A percentile compares a stretch with the other conserved stretches of the same genome.
These are phyloP conservation scores for Athalia circularis DNA, from an alignment of 2,888 invertebrate genomes.

Conservation along the genomic window DNA sequence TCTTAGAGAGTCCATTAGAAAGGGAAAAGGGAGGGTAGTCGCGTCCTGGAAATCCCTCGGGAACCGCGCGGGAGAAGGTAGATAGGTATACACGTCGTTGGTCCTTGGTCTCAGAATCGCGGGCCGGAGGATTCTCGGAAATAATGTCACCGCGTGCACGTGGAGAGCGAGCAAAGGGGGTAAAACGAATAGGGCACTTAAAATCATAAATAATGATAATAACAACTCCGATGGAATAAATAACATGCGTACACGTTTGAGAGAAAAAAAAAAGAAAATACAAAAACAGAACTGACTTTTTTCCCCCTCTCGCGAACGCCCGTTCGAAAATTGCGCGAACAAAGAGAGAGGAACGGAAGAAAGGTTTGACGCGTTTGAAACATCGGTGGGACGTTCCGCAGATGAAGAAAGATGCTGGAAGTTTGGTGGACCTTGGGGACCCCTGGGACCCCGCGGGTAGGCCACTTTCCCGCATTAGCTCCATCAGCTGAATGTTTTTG, in stretches of 20 bases:
- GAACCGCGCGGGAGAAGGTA: slow-evolving; percentile 51
- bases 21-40: slow-evolving; percentile 53
- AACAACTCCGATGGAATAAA: not conserved
- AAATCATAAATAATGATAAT: slow-evolving; percentile 40
- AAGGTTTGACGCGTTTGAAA: not conserved
- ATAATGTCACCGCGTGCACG: slow-evolving; percentile 29
- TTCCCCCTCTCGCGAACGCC: not conserved
- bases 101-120: slow-evolving; percentile 25
- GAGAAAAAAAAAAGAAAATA: no score
- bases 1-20: slow-evolving; percentile 62
- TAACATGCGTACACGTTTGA: not conserved
- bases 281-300: not conserved
- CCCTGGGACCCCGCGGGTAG: slow-evolving; percentile 7
- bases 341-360: not conserved
- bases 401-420: slow-evolving; percentile 1
- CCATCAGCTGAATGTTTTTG: slow-evolving; percentile 55
- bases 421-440: slow-evolving; percentile 18
- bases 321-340: not conserved
- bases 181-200: slow-evolving; percentile 41
- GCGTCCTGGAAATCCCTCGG: slow-evolving; percentile 64
- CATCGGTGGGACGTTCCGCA: not conserved
- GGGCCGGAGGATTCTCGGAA: slow-evolving; percentile 17
- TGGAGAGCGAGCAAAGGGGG: slow-evolving; percentile 19
- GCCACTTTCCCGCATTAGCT: slow-evolving; percentile 63
- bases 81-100: not conserved